Percentiles rank a stretch among this genome's conserved stretches.
phyloP scores from a whole-genome alignment of 1,140 invertebrate species.

The Heliothis subflexa region DNA sequence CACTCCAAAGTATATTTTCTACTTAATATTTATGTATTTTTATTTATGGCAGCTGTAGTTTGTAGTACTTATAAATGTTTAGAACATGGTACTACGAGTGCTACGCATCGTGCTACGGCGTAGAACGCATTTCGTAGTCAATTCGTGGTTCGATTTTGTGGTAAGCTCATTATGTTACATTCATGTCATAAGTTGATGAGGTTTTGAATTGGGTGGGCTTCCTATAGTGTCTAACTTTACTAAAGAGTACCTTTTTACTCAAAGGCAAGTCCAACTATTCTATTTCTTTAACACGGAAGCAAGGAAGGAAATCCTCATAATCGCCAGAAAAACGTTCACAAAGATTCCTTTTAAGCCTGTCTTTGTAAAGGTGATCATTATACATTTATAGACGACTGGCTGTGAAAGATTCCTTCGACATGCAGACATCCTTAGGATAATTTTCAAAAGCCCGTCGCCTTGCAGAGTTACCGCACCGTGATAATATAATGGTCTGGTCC shows the following conservation, averaged over 20 bases:
- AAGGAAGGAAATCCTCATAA: slow-evolving; percentile 26
- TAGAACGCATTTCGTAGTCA: neutral
- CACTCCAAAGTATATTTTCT: too few relatives aligned
- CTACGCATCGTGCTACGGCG: slow-evolving; percentile 16
- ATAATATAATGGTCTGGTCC: slow-evolving; percentile 76
- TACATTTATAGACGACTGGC: slow-evolving; percentile 77
- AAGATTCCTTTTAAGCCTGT: slow-evolving; percentile 40
- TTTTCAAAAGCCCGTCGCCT: slow-evolving; percentile 67
- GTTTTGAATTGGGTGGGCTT: too few relatives aligned
- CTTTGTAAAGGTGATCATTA: slow-evolving; percentile 65
- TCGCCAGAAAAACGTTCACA: slow-evolving; percentile 42
- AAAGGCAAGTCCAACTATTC: slow-evolving; percentile 4
- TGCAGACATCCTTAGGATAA: slow-evolving; percentile 61
- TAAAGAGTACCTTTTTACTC: neutral
- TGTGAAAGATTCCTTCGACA: slow-evolving; percentile 67
- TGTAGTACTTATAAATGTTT: neutral
- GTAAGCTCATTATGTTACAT: neutral
- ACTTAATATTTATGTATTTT: too few relatives aligned
- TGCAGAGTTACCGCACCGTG: slow-evolving; percentile 69
- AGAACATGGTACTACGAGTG: neutral
- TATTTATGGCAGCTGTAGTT: too few relatives aligned
- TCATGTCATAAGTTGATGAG: neutral
- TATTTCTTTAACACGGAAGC: slow-evolving; percentile 14
- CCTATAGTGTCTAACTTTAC: neutral
- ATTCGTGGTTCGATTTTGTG: slow-evolving; percentile 1